Evolutionary conservation across 2,888 invertebrate genomes (phyloP).

Genomic region (Dynastes maya): DNA sequence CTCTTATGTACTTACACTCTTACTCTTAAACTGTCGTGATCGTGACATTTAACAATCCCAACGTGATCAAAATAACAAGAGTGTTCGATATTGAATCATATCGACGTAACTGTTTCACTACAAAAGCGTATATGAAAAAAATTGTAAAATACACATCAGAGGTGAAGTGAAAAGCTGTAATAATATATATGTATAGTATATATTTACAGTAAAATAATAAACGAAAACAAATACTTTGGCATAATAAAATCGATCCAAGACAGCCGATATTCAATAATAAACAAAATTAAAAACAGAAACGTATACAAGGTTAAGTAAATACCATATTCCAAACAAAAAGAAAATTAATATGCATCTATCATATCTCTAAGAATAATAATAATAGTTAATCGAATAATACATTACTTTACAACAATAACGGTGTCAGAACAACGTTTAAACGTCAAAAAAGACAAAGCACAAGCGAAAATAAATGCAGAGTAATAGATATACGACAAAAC

Average conservation of each 20-base stretch:
- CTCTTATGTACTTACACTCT: not conserved
- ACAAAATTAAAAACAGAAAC: slow-evolving; percentile 23
- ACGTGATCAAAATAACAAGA: slow-evolving; percentile 14
- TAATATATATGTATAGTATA: slow-evolving; percentile 43
- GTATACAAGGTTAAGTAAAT: slow-evolving; percentile 31
- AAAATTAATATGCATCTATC: slow-evolving; percentile 40
- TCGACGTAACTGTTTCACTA: slow-evolving; percentile 24
- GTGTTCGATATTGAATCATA: slow-evolving; percentile 14
- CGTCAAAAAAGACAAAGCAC: slow-evolving; percentile 46
- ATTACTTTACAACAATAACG: slow-evolving; percentile 46
- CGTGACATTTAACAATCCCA: slow-evolving; percentile 12
- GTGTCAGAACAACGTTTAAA: slow-evolving; percentile 46
- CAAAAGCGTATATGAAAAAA: slow-evolving; percentile 41
- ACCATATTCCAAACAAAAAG: slow-evolving; percentile 43
- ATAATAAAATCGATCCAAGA: slow-evolving; percentile 43
- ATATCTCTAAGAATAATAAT: slow-evolving; percentile 29
- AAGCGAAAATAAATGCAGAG: slow-evolving; percentile 47
- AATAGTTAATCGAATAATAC: slow-evolving; percentile 43
- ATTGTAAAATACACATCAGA: slow-evolving; percentile 42
- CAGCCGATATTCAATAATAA: slow-evolving; percentile 40
- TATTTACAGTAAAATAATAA: slow-evolving; percentile 41
- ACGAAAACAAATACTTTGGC: slow-evolving; percentile 32
- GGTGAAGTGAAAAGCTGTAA: slow-evolving; percentile 44
- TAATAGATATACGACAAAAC: slow-evolving; percentile 41
- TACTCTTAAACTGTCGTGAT: slow-evolving; percentile 18